Evolutionary conservation across 2,797 vertebrate genomes (phyloP), one percentile per base, ranked within the genome.

Genomic region (Alfaro cultratus): DNA sequence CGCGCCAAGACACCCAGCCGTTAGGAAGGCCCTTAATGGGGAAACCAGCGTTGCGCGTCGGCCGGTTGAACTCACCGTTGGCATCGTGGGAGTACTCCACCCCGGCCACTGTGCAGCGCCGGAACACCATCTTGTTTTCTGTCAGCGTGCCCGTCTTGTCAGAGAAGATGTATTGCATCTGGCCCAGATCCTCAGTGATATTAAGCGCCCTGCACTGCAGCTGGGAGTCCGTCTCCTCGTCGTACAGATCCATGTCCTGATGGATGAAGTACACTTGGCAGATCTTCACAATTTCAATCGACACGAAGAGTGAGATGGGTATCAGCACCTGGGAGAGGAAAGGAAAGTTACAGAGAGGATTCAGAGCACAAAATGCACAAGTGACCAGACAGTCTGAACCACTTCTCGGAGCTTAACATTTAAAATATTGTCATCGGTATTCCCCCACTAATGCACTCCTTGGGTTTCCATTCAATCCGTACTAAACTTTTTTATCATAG

Each of bases 101-200:
- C 78, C 99, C 99, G 18, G 97, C 98, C 83, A 99, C 98, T 0
- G 97, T 97, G 91, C 98, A 99, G 75, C 98, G 96, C 57, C 99
- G 96, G 92, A 99, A 99, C 90, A 98, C 98, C 99, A 99, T 99
- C 96, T 98, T 99, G 92, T 99, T 99, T 87, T 99, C 99, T 0
- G 98, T 99, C 75, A 99, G 96, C 1, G 99, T 99, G 80, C 99
- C 99, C 0, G 99, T 99, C 94, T 99, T 99, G 93, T 99, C 99
- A 53, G 98, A 99, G 94, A 99, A 99, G 90, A 99, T 97, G 88
- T 99, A 99, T 83, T 99, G 97, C 94, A 99, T 97, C 93, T 99
- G 99, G 74, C 99, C 99, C 26, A 99, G 94, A 91, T 99, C 98
- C 93, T 99, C 99, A 0, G 98, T 99, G 94, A 99, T 99, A 90